phyloP scores from a whole-genome alignment of 2,113 vertebrate species.

The Antechinus stuartii region DNA sequence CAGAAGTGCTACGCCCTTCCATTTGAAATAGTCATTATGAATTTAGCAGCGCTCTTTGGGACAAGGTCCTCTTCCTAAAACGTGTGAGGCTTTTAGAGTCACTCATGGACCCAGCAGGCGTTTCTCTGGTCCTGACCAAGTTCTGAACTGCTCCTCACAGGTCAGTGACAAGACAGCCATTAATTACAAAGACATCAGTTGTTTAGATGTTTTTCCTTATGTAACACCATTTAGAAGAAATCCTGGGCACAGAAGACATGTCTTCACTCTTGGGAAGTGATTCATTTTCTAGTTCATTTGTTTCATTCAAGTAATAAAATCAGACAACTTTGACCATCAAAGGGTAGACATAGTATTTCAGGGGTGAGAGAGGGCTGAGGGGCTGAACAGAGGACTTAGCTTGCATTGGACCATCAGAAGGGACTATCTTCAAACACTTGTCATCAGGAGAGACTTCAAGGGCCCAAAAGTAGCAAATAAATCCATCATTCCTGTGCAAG shows the following conservation, averaged over 20 bases:
- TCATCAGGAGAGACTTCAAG: not conserved
- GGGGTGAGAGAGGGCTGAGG: not conserved
- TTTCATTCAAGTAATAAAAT: constrained; percentile 3
- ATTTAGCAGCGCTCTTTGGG: constrained; percentile 48
- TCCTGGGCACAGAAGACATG: constrained; percentile 49
- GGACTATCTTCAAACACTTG: not conserved
- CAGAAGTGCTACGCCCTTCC: constrained; percentile 50
- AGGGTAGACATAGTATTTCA: not conserved
- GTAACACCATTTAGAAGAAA: constrained; percentile 43
- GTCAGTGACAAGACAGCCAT: constrained; percentile 60
- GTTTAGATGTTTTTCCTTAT: constrained; percentile 36
- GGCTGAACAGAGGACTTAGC: not conserved
- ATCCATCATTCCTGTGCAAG: not conserved
- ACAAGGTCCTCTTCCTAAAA: constrained; percentile 42
- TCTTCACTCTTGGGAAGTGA: constrained; percentile 12
- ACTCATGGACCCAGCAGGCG: constrained; percentile 12
- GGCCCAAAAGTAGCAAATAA: not conserved
- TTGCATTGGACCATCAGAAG: not conserved
- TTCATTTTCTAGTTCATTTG: constrained; percentile 15
- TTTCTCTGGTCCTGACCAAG: constrained; percentile 57
- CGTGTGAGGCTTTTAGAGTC: constrained; percentile 4
- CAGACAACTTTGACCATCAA: constrained; percentile 14
- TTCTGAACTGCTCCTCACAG: constrained; percentile 42
- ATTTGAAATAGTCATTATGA: constrained; percentile 47
- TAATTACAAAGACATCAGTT: constrained; percentile 49